Evolutionary conservation across 2,797 vertebrate species (phyloP).

Genomic region (Hephaestus fuliginosus): DNA sequence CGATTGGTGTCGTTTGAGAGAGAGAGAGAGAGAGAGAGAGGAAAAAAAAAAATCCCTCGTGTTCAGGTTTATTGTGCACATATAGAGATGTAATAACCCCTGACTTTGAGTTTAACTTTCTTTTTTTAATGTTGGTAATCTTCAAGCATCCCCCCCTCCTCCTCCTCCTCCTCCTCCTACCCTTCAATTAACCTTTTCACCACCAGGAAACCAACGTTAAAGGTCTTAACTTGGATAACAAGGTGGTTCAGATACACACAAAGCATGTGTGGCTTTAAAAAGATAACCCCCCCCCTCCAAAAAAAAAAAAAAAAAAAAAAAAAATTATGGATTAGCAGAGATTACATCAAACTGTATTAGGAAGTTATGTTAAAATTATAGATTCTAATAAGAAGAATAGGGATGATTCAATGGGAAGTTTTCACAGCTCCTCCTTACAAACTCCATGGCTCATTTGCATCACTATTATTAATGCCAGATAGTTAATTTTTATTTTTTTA

Average conservation of each 20-base stretch:
- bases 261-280: constrained; percentile 27
- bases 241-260: constrained; percentile 45
- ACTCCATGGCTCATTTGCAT: not conserved
- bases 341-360: too few species aligned
- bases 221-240: constrained; percentile 30
- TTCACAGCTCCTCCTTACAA: not conserved
- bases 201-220: not conserved
- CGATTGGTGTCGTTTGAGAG: not conserved
- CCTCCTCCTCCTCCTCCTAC: too few species aligned
- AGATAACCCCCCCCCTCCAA: too few species aligned
- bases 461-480: not conserved
- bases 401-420: not conserved
- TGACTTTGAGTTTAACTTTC: not conserved
- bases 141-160: not conserved
- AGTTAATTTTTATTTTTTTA: not conserved
- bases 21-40: not conserved
- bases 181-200: too few species aligned
- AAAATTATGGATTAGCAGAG: too few species aligned
- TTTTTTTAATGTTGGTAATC: too few species aligned
- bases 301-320: too few species aligned
- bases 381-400: not conserved
- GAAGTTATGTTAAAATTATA: not conserved
- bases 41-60: not conserved
- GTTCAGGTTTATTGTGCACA: constrained; percentile 50
- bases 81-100: constrained; percentile 67